A percentile compares a stretch with the other conserved stretches of the same genome.
These are phyloP conservation scores for Chlorodrepanis virens DNA, from an alignment of 2,113 vertebrate genomes.

Conservation along the genomic window DNA sequence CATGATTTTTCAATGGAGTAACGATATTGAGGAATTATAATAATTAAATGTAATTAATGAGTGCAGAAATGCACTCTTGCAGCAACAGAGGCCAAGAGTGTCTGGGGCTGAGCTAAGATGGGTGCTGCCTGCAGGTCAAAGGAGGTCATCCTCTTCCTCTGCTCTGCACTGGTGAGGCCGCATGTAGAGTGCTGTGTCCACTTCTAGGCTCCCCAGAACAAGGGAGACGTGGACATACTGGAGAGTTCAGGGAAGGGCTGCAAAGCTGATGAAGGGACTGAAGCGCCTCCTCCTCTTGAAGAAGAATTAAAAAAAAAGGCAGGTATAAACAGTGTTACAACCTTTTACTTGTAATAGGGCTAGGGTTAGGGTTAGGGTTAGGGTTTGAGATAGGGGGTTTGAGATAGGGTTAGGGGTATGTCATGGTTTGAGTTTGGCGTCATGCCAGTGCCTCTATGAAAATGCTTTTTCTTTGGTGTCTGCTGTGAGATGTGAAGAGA, in stretches of 20 bases:
- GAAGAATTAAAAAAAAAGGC: background rate
- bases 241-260: background rate
- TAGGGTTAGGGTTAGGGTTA: background rate
- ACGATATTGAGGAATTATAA: background rate
- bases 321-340: background rate
- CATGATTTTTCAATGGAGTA: background rate
- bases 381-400: background rate
- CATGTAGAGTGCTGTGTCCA: background rate
- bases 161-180: background rate
- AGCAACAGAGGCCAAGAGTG: background rate
- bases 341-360: background rate
- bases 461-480: no score
- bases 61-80: background rate
- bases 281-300: background rate
- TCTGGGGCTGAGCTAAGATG: background rate
- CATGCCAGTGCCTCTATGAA: no score
- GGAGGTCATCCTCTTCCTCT: background rate
- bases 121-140: background rate
- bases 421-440: no score
- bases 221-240: background rate
- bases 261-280: background rate
- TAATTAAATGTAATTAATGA: background rate
- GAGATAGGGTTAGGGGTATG: background rate
- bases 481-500: no score
- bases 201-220: background rate